Evolutionary conservation across 92 coral and sea anemone genomes (phyloP), one percentile per base, ranked within the genome.

Genomic region (Paragorgia papillata): DNA sequence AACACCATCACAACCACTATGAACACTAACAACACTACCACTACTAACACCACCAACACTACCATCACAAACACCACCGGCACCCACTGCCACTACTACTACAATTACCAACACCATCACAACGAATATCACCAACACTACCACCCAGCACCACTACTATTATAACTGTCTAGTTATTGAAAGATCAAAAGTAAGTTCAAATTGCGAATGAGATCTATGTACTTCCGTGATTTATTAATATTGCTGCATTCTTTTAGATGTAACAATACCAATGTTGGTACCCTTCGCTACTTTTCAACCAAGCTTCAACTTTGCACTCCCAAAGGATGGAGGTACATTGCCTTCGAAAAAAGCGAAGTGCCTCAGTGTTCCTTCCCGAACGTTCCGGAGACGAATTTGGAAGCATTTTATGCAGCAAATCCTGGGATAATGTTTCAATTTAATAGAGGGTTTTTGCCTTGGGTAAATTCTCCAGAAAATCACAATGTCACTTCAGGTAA

Each of bases 351-450:
- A 0, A 28, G 58, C 48, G 60, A 70, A 40, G 89, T 59, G 9
- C 63, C 74, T 18, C 30, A 48, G 1, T 86, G 89, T 34, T 30
- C 21, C 19, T 69, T 46, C 9, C 25, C 41, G 0, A 89, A 82
- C 54, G 81, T 89, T 17, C 93, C 95, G 9, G 75, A 76, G 83
- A 82, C 66, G 41, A 68, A 85, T 67, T 79, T 81, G 12, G 85
- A 87, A 46, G 76, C 86, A 34, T 84, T 87, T 58, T 76, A 69
- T 77, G 49, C 40, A 29, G 76, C 95, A 44, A 85, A 69, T 37
- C 80, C 84, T 85, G 95, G 91, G 0, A 30, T 86, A 54, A 58
- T 92, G 28, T 84, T 89, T 66, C 91, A 88, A 49, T 92, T 92
- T 66, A 85, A 92, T 63, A 89, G 66, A n/a, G 49, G 84, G 33